Evolutionary conservation across 2,888 invertebrate genomes (phyloP).

Genomic region (Hypomecis punctinalis): DNA sequence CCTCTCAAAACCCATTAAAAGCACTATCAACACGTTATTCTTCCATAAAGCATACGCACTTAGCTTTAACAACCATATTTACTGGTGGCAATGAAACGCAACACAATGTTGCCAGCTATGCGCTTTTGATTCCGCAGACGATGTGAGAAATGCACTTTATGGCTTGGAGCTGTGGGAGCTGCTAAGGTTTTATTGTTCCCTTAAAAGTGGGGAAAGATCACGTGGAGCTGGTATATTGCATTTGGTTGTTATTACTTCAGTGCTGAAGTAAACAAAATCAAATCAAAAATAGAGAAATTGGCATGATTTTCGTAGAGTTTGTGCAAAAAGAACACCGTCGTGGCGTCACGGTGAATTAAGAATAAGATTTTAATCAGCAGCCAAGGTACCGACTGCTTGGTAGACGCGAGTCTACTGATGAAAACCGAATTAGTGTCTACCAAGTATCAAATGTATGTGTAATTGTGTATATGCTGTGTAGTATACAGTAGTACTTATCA

Average conservation of each 20-base stretch:
- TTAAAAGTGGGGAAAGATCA: conserved; percentile 2
- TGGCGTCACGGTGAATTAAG: too few species aligned
- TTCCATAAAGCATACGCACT: conserved; percentile 57
- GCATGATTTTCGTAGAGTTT: too few species aligned
- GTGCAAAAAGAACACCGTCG: too few species aligned
- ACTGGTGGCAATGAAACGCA: conserved; percentile 53
- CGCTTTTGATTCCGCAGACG: conserved; percentile 38
- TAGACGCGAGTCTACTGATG: too few species aligned
- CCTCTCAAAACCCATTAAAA: conserved; percentile 41
- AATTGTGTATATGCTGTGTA: too few species aligned
- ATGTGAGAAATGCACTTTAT: conserved; percentile 34
- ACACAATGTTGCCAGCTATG: conserved; percentile 50
- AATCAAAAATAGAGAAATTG: too few species aligned
- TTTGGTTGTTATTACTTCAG: not conserved
- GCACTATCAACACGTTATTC: conserved; percentile 49
- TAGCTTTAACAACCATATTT: conserved; percentile 54
- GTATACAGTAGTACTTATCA: too few species aligned
- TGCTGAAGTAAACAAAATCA: too few species aligned
- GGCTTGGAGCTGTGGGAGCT: conserved; percentile 25
- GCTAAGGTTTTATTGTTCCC: conserved; percentile 22
- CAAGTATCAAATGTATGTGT: too few species aligned
- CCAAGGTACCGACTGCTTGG: too few species aligned
- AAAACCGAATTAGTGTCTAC: too few species aligned
- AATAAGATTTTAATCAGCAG: too few species aligned
- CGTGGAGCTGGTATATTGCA: not conserved